Conservation (phyloP, 1,140 invertebrate species). For the Drosophila athabasca region DNA sequence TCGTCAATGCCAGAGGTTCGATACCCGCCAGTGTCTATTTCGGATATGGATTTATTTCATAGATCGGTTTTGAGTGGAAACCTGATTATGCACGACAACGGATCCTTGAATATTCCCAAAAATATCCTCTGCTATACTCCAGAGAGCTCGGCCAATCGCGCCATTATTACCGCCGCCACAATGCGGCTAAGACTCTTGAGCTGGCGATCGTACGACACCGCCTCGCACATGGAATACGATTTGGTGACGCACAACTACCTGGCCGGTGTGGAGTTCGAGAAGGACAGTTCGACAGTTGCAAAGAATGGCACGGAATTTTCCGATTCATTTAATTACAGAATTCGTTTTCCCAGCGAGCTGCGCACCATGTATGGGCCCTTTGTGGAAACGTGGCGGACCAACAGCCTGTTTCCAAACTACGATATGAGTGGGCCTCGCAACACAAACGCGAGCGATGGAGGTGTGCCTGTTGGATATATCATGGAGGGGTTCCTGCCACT, state of each 20-base stretch:
- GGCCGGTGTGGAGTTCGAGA: conserved; percentile 38
- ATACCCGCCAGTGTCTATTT: conserved; percentile 1
- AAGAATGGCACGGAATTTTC: conserved; percentile 2
- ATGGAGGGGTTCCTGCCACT: conserved; percentile 86
- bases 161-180: neutral
- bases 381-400: conserved; percentile 58
- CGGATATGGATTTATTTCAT: neutral
- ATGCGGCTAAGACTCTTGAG: conserved; percentile 15
- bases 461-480: conserved; percentile 84
- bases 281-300: neutral
- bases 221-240: conserved; percentile 24
- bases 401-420: conserved; percentile 27
- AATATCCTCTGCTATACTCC: conserved; percentile 36
- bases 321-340: conserved; percentile 14
- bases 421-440: conserved; percentile 64
- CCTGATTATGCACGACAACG: conserved; percentile 32
- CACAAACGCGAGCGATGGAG: conserved; percentile 48
- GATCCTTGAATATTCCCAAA: conserved; percentile 31
- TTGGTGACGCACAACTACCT: conserved; percentile 36
- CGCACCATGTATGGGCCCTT: conserved; percentile 23
- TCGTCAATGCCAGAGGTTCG: neutral
- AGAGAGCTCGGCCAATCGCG: neutral
- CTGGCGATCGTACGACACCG: conserved; percentile 16
- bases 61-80: conserved; percentile 6
- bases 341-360: conserved; percentile 56